Evolutionary conservation across 2,888 invertebrate genomes (phyloP).

Genomic region (Ormia ochracea): DNA sequence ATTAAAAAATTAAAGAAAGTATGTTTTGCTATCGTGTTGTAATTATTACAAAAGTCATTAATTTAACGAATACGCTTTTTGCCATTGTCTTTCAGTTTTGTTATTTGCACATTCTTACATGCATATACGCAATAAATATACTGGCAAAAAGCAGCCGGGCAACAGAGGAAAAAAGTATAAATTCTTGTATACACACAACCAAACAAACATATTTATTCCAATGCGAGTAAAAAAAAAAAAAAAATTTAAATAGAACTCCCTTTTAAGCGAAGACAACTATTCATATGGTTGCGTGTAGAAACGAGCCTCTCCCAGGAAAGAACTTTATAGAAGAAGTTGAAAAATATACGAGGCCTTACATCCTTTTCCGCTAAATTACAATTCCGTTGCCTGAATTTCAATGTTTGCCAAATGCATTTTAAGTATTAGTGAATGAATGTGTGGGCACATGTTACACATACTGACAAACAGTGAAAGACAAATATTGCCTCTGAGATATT

Average conservation of each 20-base stretch:
- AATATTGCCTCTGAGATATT: no score
- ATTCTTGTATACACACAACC: not conserved
- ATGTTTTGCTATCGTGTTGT: conserved; percentile 45
- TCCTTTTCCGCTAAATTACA: conserved; percentile 75
- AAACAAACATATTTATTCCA: not conserved
- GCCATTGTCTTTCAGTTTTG: conserved; percentile 23
- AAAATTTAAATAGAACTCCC: conserved; percentile 8
- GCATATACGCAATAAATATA: not conserved
- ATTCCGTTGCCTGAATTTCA: conserved; percentile 75
- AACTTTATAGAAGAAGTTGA: conserved; percentile 50
- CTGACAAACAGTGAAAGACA: no score
- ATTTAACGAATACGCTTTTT: conserved; percentile 51
- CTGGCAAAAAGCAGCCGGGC: not conserved
- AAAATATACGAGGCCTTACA: conserved; percentile 66
- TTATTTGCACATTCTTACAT: not conserved
- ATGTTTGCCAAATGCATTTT: conserved; percentile 30
- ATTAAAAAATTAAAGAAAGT: conserved; percentile 4
- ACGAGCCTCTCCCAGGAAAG: conserved; percentile 40
- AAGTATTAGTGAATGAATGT: no score
- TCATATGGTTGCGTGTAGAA: conserved; percentile 23
- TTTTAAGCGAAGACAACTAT: conserved; percentile 8
- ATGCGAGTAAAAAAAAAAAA: not conserved
- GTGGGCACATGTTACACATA: no score
- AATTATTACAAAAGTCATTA: conserved; percentile 59
- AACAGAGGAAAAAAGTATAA: not conserved